These are phyloP conservation scores for Aporophyla lueneburgensis DNA, from an alignment of 2,888 invertebrate genomes.

Conservation along the genomic window DNA sequence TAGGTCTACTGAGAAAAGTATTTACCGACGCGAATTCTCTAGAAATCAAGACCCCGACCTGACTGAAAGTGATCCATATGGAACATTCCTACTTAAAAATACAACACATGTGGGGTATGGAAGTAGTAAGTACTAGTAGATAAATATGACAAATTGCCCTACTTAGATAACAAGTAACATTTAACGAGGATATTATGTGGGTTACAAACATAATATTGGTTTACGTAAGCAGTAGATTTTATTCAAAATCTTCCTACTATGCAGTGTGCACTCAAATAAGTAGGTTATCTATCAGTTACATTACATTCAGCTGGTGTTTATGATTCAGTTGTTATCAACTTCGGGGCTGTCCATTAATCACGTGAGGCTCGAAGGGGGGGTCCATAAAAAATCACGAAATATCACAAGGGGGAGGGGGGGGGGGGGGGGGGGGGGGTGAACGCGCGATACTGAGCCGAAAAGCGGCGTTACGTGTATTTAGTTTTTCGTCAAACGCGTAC, in stretches of 20 bases:
- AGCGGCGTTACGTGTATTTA: too few species aligned
- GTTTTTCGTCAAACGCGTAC: too few species aligned
- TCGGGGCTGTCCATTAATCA: too few species aligned
- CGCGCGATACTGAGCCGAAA: too few species aligned
- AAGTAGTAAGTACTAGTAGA: background rate
- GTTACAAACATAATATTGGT: conserved; percentile 27
- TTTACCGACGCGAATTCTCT: too few species aligned
- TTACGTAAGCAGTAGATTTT: conserved; percentile 23
- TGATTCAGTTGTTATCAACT: conserved; percentile 26
- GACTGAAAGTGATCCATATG: background rate
- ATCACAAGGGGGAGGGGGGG: too few species aligned
- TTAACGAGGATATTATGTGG: conserved; percentile 30
- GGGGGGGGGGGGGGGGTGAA: too few species aligned
- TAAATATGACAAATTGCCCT: conserved; percentile 25
- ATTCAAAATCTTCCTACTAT: conserved; percentile 10
- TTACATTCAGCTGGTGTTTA: conserved; percentile 22
- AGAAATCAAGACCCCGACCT: background rate
- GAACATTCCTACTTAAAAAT: conserved; percentile 3
- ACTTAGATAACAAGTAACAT: conserved; percentile 44
- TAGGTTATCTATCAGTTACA: conserved; percentile 39
- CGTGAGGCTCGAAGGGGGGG: too few species aligned
- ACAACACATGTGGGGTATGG: background rate
- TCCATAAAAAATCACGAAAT: too few species aligned
- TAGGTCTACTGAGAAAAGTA: too few species aligned
- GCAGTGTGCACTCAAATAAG: conserved; percentile 4